Evolutionary conservation across 2,113 vertebrate genomes (phyloP).

Genomic region (Nothoprocta perdicaria): DNA sequence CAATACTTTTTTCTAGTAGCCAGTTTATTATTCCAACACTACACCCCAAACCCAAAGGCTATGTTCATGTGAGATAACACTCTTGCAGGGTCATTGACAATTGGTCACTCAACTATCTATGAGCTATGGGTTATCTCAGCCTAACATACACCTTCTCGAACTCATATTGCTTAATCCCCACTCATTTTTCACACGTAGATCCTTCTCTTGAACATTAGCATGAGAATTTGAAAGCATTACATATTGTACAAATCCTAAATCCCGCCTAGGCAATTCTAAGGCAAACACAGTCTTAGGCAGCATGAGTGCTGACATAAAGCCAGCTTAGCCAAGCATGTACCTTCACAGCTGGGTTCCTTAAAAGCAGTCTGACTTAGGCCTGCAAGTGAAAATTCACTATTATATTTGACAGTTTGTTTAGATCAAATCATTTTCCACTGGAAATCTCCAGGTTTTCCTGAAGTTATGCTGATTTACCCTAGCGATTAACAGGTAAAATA

Average conservation of each 20-base stretch:
- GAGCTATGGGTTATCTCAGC: neutral
- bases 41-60: neutral
- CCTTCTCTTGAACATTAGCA: neutral
- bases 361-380: neutral
- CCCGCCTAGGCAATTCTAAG: neutral
- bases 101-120: neutral
- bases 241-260: neutral
- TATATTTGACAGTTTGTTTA: neutral
- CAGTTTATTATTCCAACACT: neutral
- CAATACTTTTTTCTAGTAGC: neutral
- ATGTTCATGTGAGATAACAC: neutral
- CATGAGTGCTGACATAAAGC: neutral
- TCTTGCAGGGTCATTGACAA: neutral
- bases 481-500: neutral
- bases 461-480: neutral
- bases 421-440: neutral
- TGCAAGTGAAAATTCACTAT: neutral
- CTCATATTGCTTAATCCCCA: neutral
- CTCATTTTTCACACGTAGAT: neutral
- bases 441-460: neutral
- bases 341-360: neutral
- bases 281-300: neutral
- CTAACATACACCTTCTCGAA: neutral
- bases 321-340: neutral
- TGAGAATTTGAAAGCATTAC: neutral